Evolutionary conservation across 2,888 invertebrate species (phyloP), one percentile per base, ranked within the genome.

Genomic region (Sylvicola cinctus): DNA sequence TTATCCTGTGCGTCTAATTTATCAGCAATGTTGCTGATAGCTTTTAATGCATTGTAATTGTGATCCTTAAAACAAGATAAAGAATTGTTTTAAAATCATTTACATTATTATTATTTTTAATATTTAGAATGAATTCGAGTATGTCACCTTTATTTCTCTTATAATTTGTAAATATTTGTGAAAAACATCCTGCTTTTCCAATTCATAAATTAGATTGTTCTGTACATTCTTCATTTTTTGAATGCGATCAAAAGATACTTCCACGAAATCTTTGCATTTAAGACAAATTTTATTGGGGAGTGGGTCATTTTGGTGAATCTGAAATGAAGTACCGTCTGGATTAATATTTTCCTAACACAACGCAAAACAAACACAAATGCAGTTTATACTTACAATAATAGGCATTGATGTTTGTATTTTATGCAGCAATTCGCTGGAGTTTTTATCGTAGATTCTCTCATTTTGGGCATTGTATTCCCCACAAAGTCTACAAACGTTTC

Each of bases 281-380:
- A 40, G 42, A 34, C 51, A 51, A 16, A 50, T 47, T 36, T 47
- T 42, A 30, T 51, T 46, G 1, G 51, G 51, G 31, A 51, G 43
- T 3, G 50, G 50, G 43, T 51, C 51, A 38, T 45, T 42, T 25
- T 45, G 39, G 36, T 49, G 48, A 27, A 51, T 37, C 51, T 51
- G 34, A 41, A 38, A 36, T n/a, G 8, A 20, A 20, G 4, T 20
- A 8, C 8, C 8, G 8, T 6, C 20, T 20, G 20, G 20, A n/a
- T n/a, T n/a, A n/a, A n/a, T n/a, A n/a, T n/a, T n/a, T n/a, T n/a
- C n/a, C n/a, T n/a, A n/a, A n/a, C n/a, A n/a, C n/a, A n/a, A n/a
- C n/a, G n/a, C n/a, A n/a, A n/a, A n/a, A n/a, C n/a, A n/a, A n/a
- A n/a, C n/a, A n/a, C n/a, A n/a, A n/a, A n/a, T 20, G 4, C 20